These are phyloP conservation scores for Dendrolimus pini DNA, from an alignment of 2,888 invertebrate species.

Conservation along the genomic window DNA sequence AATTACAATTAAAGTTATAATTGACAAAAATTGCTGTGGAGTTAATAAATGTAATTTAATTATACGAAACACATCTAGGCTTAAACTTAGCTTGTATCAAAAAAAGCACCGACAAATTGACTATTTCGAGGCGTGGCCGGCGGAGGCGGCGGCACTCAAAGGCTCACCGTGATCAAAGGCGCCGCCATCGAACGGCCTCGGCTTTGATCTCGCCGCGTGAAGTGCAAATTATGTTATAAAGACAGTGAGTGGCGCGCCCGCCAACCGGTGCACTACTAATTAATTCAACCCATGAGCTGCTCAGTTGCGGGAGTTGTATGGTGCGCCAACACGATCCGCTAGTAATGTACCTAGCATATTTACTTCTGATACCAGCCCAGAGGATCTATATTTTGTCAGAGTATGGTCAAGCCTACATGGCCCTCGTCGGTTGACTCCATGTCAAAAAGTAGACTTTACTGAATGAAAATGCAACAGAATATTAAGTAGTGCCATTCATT, in stretches of 20 bases:
- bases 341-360: too few species aligned
- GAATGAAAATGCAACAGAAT: too few species aligned
- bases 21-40: too few species aligned
- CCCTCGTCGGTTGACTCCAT: too few species aligned
- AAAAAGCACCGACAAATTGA: conserved; percentile 69
- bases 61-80: too few species aligned
- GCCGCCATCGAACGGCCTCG: conserved; percentile 63
- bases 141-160: conserved; percentile 68
- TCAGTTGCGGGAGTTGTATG: background rate
- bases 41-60: too few species aligned
- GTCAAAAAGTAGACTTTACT: too few species aligned
- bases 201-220: conserved; percentile 74
- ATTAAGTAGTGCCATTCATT: too few species aligned
- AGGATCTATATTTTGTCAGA: too few species aligned
- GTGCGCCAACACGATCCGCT: background rate
- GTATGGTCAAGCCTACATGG: too few species aligned
- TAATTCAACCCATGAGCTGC: conserved; percentile 55
- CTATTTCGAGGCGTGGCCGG: conserved; percentile 69
- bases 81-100: conserved; percentile 16
- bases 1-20: too few species aligned
- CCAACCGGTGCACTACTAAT: conserved; percentile 62
- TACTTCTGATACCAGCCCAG: too few species aligned
- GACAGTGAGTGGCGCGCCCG: conserved; percentile 67
- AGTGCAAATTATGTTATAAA: conserved; percentile 78
- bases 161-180: conserved; percentile 71